These are phyloP conservation scores for Drosophila pseudoananassae DNA, from an alignment of 1,140 invertebrate species.

Conservation along the genomic window DNA sequence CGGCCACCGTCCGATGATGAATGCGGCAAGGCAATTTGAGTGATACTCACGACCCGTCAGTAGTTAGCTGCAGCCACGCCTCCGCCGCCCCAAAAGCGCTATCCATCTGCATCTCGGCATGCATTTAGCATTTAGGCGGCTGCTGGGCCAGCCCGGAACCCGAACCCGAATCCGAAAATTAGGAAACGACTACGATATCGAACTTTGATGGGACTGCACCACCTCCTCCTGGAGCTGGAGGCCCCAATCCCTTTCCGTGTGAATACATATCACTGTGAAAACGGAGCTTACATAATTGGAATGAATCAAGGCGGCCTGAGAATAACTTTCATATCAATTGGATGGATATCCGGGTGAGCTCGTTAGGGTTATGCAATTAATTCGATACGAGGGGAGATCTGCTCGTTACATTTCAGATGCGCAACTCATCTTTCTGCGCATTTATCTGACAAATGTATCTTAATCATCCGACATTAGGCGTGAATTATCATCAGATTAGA, in stretches of 20 bases:
- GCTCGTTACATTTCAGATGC: neutral
- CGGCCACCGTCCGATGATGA: conserved; percentile 43
- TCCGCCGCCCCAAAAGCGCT: conserved; percentile 43
- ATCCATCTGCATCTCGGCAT: conserved; percentile 59
- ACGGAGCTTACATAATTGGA: conserved; percentile 43
- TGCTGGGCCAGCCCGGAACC: conserved; percentile 24
- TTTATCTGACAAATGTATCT: conserved; percentile 15
- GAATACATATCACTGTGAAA: conserved; percentile 23
- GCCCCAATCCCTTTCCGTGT: neutral
- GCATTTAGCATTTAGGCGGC: conserved; percentile 41
- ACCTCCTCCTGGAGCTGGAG: conserved; percentile 13
- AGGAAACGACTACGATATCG: conserved; percentile 43
- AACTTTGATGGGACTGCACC: conserved; percentile 45
- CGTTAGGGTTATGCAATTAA: conserved; percentile 13
- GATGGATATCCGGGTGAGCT: conserved; percentile 14
- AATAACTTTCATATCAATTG: conserved; percentile 39
- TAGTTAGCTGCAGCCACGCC: conserved; percentile 62
- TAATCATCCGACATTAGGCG: neutral
- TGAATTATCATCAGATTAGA: conserved; percentile 35
- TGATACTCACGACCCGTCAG: conserved; percentile 72
- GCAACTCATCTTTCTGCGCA: conserved; percentile 14
- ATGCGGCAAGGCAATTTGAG: conserved; percentile 62
- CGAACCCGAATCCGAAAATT: conserved; percentile 48
- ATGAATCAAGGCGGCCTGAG: conserved; percentile 34
- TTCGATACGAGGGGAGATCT: neutral